Evolutionary conservation across 2,113 vertebrate genomes (phyloP), one percentile per base, ranked within the genome.

Genomic region (Gambusia affinis): DNA sequence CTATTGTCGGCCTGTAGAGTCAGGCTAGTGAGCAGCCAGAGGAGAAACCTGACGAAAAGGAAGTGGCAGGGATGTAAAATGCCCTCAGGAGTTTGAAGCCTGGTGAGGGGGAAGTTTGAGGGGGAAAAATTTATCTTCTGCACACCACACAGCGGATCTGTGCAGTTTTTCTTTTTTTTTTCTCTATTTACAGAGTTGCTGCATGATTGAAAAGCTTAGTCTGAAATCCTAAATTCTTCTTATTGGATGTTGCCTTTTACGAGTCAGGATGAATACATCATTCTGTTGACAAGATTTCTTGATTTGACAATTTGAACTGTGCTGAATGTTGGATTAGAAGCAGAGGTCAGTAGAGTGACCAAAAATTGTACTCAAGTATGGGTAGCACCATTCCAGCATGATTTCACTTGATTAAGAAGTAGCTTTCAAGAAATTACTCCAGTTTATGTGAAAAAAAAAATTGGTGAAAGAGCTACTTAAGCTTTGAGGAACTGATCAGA

Each of bases 1-100:
- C 37, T 71, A 73, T 72, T 30, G 70, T 84, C 60, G 64, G 72
- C 78, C 61, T 61, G 63, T 76, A 80, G 72, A 72, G 69, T 78
- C 70, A 76, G 80, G 71, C 83, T 69, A 68, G 67, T 81, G 82
- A 80, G 83, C 57, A 76, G 87, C 75, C 82, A 85, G 73, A 68
- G 80, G 61, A 67, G 79, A 85, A 78, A 81, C 54, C 61, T 92
- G 92, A 94, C 85, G 87, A 92, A 90, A 81, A 90, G 90, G 80
- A 94, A 91, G 88, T 90, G 87, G 80, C 84, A 90, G 82, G 75
- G 80, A 82, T 82, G 75, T 78, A 78, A 85, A 37, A 33, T 84
- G 85, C 70, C 84, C 80, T 81, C 64, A 61, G 76, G 80, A 79
- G 61, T 85, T 73, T 80, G 62, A 80, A 62, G 73, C 74, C 47